Conservation (phyloP, 2,113 vertebrate genomes). For the Otolemur garnettii region DNA sequence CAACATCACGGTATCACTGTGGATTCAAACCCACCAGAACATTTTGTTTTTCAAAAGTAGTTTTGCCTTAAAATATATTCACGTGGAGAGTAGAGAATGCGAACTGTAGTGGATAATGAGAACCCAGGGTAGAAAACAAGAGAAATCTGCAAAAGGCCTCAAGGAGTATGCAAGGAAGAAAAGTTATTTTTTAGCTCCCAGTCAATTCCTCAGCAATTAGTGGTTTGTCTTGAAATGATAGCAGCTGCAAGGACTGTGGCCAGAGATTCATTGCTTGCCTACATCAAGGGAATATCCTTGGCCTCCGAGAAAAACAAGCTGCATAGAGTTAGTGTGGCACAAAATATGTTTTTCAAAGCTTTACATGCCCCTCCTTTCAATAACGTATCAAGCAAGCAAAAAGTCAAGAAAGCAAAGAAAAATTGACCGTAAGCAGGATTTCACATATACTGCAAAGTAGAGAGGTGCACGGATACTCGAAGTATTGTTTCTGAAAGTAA, state of each 20-base stretch:
- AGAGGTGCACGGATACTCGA: background rate
- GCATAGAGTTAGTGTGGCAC: background rate
- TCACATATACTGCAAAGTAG: background rate
- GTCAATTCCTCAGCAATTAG: slow-evolving; percentile 77
- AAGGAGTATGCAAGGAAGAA: background rate
- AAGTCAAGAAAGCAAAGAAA: background rate
- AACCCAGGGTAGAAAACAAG: background rate
- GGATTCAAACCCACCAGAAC: slow-evolving; percentile 69
- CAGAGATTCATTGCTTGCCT: background rate
- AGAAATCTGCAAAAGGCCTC: background rate
- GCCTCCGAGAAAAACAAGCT: background rate
- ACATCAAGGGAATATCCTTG: slow-evolving; percentile 4
- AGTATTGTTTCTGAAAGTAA: slow-evolving; percentile 18
- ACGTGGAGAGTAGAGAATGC: background rate
- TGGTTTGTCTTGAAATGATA: slow-evolving; percentile 76
- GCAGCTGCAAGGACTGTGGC: slow-evolving; percentile 46
- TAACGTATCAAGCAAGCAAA: slow-evolving; percentile 22
- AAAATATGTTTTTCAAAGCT: background rate
- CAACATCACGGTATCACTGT: background rate
- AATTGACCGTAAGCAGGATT: background rate
- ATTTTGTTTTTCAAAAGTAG: slow-evolving; percentile 70
- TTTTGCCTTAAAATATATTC: slow-evolving; percentile 63
- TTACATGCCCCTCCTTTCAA: background rate
- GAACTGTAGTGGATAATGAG: background rate
- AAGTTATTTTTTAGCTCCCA: slow-evolving; percentile 71